Percentiles rank a stretch among this genome's conserved stretches.
Evolutionary conservation across 2,113 vertebrate genomes (phyloP).

Genomic region (Eleginops maclovinus): DNA sequence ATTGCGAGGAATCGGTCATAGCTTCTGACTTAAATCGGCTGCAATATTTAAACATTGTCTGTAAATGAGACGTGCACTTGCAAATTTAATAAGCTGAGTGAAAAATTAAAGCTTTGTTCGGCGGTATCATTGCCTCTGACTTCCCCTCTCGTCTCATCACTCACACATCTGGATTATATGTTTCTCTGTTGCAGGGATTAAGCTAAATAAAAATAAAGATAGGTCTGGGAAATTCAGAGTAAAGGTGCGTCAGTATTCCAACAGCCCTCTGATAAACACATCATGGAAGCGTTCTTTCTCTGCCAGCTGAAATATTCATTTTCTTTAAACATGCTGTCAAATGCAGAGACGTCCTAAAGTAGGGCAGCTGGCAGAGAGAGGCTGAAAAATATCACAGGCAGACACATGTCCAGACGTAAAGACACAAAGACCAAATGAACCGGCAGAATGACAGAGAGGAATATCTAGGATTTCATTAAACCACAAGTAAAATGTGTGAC

Average conservation of each 20-base stretch:
- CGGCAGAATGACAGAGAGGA: not conserved
- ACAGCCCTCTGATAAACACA: constrained; percentile 39
- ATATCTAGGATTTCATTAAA: no score
- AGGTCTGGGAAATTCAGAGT: not conserved
- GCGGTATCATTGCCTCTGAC: constrained; percentile 55
- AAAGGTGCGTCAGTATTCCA: not conserved
- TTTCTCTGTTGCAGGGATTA: constrained; percentile 6
- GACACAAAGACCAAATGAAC: not conserved
- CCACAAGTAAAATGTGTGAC: no score
- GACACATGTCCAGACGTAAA: not conserved
- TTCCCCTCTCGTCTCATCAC: constrained; percentile 44
- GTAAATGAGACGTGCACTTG: constrained; percentile 62
- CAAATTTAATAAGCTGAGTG: constrained; percentile 74
- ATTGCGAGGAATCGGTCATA: not conserved
- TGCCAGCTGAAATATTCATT: constrained; percentile 72
- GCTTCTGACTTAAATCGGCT: constrained; percentile 48
- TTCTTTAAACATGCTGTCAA: constrained; percentile 72
- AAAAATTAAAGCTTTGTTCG: constrained; percentile 72
- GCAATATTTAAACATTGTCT: constrained; percentile 77
- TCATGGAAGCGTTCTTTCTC: constrained; percentile 47
- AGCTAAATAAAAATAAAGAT: not conserved
- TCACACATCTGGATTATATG: not conserved
- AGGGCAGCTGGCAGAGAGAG: constrained; percentile 57
- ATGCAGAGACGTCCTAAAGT: constrained; percentile 70
- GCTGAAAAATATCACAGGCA: not conserved